Evolutionary conservation across 1,140 invertebrate species (phyloP).

Genomic region (Akabosia matsudoensis): DNA sequence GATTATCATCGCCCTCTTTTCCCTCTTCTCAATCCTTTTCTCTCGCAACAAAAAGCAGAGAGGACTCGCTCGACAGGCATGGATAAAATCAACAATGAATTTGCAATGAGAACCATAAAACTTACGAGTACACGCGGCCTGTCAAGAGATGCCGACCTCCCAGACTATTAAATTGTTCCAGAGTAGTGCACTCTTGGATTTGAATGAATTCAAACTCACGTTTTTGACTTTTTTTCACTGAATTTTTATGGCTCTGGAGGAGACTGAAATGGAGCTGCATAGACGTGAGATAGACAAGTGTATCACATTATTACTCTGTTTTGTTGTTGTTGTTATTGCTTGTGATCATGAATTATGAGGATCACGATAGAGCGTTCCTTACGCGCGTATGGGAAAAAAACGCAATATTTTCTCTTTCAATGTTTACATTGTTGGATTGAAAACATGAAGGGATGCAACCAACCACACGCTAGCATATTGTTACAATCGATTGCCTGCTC

Average conservation of each 20-base stretch:
- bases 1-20: slow-evolving; percentile 21
- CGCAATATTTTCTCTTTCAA: too few species aligned
- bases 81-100: slow-evolving; percentile 32
- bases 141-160: slow-evolving; percentile 43
- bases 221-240: background rate
- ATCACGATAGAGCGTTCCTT: background rate
- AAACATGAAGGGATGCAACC: too few species aligned
- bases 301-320: background rate
- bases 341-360: too few species aligned
- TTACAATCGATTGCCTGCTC: too few species aligned
- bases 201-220: background rate
- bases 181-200: background rate
- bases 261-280: background rate
- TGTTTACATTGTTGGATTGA: too few species aligned
- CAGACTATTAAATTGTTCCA: slow-evolving; percentile 36
- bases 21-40: slow-evolving; percentile 14
- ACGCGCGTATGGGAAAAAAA: background rate
- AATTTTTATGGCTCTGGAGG: too few species aligned
- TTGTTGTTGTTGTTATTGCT: background rate
- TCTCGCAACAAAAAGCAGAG: background rate
- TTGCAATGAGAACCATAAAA: slow-evolving; percentile 45
- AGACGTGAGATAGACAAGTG: background rate
- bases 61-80: background rate
- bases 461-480: too few species aligned
- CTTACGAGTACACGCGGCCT: slow-evolving; percentile 43